Conservation (phyloP, 2,113 vertebrate species). For the Rissa tridactyla region DNA sequence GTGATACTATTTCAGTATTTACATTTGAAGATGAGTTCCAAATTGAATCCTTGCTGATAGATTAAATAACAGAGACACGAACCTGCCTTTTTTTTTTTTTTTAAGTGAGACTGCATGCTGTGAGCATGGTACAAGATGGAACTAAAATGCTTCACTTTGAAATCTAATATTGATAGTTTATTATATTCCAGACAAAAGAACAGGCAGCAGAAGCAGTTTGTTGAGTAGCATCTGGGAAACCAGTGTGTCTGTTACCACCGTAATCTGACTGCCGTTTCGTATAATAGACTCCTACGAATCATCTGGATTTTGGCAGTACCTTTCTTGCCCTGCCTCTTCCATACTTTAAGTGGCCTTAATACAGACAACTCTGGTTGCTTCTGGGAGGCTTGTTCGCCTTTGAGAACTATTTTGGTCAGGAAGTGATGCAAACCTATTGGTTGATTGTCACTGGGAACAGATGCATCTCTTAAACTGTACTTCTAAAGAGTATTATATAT, state of each 20-base stretch:
- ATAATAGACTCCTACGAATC: fast-evolving
- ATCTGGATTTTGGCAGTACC: neutral
- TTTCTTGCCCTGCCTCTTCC: neutral
- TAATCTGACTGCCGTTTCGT: fast-evolving
- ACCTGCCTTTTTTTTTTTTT: neutral
- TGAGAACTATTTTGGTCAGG: neutral
- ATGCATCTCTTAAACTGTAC: neutral
- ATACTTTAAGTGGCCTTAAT: neutral
- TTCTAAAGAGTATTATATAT: neutral
- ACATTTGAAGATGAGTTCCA: neutral
- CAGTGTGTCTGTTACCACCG: neutral
- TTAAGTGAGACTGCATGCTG: neutral
- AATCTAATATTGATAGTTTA: neutral
- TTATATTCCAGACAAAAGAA: neutral
- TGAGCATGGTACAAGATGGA: neutral
- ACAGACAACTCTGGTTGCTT: neutral
- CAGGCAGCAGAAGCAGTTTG: neutral
- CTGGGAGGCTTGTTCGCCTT: neutral
- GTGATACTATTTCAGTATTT: neutral
- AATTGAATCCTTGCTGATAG: neutral
- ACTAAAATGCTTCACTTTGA: neutral
- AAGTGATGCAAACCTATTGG: neutral
- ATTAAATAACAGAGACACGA: neutral
- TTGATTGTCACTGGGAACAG: neutral
- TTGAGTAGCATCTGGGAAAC: neutral